A percentile compares a stretch with the other conserved stretches of the same genome.
Conservation (phyloP, 2,797 vertebrate species). For the Phrynocephalus forsythii region DNA sequence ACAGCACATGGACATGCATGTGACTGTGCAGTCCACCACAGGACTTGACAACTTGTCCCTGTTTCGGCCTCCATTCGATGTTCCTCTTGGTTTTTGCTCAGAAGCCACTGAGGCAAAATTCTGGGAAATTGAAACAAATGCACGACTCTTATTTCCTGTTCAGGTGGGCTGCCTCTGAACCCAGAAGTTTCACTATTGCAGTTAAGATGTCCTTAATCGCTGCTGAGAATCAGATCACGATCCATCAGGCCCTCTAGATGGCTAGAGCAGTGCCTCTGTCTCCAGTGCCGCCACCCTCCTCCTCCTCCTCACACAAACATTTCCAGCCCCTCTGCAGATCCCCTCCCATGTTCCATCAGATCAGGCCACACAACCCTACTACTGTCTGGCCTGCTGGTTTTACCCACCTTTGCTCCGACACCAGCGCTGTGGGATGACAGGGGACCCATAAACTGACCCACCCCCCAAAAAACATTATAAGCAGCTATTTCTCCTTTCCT, state of each 20-base stretch:
- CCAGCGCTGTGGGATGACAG: neutral
- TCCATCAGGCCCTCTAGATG: neutral
- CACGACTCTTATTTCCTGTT: neutral
- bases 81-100: neutral
- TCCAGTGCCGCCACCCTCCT: neutral
- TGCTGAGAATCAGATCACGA: neutral
- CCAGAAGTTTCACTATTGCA: too few species aligned
- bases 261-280: neutral
- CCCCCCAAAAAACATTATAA: conserved; percentile 14
- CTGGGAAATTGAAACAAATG: neutral
- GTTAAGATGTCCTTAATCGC: too few species aligned
- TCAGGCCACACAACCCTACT: conserved; percentile 8
- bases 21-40: too few species aligned
- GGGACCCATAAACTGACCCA: conserved; percentile 20
- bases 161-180: neutral
- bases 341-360: neutral
- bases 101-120: neutral
- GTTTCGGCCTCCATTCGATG: neutral
- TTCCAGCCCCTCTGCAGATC: neutral
- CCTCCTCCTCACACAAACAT: neutral
- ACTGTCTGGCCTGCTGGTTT: conserved; percentile 32
- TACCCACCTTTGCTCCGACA: neutral
- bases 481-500: conserved; percentile 23
- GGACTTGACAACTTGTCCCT: neutral
- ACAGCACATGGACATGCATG: too few species aligned